Percentiles rank a stretch among this genome's conserved stretches.
phyloP scores from a whole-genome alignment of 1,140 invertebrate species.

The Eriocheir sinensis region DNA sequence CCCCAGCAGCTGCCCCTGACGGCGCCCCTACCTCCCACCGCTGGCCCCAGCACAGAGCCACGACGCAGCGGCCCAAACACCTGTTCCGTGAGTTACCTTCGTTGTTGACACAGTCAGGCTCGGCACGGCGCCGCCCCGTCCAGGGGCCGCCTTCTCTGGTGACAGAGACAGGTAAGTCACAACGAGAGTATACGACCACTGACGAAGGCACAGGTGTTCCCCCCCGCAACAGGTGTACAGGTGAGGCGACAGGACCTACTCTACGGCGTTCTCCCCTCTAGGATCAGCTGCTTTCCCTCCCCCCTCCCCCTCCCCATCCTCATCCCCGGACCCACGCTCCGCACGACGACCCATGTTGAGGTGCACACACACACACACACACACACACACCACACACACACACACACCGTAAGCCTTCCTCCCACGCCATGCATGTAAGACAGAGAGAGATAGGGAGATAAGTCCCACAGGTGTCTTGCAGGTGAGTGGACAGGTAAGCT shows the following conservation, averaged over 20 bases:
- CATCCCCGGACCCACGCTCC: background rate
- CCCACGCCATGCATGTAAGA: background rate
- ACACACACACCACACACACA: background rate
- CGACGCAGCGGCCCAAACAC: background rate
- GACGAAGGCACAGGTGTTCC: background rate
- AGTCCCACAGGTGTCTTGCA: background rate
- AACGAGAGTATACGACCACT: background rate
- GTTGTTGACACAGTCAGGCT: background rate
- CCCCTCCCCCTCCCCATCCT: background rate
- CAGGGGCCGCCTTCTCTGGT: background rate
- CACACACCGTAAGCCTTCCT: background rate
- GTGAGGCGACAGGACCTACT: background rate
- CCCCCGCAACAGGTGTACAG: background rate
- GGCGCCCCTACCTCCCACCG: background rate
- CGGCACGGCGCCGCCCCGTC: background rate
- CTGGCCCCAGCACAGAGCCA: background rate
- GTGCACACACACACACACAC: background rate
- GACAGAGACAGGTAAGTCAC: conserved; percentile 14
- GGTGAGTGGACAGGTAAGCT: background rate
- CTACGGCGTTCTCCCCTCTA: background rate
- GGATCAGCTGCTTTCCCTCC: background rate
- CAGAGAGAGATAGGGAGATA: background rate
- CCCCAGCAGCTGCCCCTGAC: background rate
- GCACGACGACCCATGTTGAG: background rate
- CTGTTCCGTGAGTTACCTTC: conserved; percentile 10